These are phyloP conservation scores for Stylophora pistillata DNA, from an alignment of 64 coral and sea anemone species.

Conservation along the genomic window DNA sequence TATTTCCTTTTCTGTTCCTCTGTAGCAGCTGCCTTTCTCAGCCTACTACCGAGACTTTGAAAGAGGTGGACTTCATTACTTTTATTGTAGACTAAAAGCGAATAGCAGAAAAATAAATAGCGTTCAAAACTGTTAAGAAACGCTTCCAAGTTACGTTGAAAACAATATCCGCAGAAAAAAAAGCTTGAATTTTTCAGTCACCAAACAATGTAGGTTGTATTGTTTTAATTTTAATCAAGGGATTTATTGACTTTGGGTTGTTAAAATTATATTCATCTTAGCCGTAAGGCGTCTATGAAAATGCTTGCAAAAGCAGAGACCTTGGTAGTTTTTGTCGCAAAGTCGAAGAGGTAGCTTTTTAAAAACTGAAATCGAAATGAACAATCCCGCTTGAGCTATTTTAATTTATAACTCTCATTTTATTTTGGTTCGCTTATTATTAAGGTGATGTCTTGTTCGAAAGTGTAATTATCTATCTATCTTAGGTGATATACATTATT, in stretches of 20 bases:
- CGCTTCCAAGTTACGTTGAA: too few relatives aligned
- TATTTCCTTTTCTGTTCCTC: background rate
- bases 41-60: background rate
- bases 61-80: background rate
- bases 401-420: background rate
- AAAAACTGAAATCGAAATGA: too few relatives aligned
- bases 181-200: background rate
- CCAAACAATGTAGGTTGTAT: background rate
- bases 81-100: background rate
- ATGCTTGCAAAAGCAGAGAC: too few relatives aligned
- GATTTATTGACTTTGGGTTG: background rate
- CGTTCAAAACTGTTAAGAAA: background rate
- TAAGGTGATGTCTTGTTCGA: background rate
- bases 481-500: background rate
- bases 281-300: too few relatives aligned
- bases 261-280: background rate
- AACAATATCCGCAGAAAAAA: background rate
- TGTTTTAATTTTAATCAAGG: conserved; percentile 14
- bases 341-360: too few relatives aligned
- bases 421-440: background rate
- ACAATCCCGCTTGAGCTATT: too few relatives aligned
- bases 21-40: background rate
- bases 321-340: too few relatives aligned
- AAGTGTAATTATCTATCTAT: background rate
- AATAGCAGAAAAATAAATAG: background rate